Conservation (phyloP, 35 echinoderm and acorn worm species). For the Apostichopus californicus region DNA sequence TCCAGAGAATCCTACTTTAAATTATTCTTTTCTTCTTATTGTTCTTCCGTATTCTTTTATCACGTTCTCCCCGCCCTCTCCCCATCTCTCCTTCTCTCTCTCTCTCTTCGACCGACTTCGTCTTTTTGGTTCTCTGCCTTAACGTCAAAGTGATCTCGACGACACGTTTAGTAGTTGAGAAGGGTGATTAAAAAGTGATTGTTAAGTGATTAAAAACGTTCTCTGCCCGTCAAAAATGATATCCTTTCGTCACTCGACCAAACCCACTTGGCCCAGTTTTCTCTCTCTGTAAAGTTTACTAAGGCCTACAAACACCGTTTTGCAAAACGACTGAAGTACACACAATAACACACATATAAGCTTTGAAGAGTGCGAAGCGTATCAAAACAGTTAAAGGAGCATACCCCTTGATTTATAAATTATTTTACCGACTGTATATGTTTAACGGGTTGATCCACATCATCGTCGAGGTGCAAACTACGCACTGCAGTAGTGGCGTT, state of each 20-base stretch:
- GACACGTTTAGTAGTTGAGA: conserved; percentile 2
- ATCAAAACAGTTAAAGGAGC: background rate
- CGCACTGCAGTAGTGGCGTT: too few relatives aligned
- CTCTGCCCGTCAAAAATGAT: conserved; percentile 44
- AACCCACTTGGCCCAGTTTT: conserved; percentile 50
- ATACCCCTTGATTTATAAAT: background rate
- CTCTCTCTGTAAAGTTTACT: background rate
- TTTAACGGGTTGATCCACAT: too few relatives aligned
- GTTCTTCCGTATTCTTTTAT: too few relatives aligned
- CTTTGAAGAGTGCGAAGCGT: conserved; percentile 12
- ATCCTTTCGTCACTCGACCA: conserved; percentile 33
- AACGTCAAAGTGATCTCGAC: background rate
- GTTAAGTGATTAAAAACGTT: conserved; percentile 39
- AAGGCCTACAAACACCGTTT: background rate
- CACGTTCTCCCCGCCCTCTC: too few relatives aligned
- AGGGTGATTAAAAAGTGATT: conserved; percentile 24
- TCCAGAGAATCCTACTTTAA: too few relatives aligned
- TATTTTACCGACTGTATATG: too few relatives aligned
- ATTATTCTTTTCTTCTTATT: too few relatives aligned
- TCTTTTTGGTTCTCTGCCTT: too few relatives aligned
- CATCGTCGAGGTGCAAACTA: too few relatives aligned
- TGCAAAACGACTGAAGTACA: background rate
- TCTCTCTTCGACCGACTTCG: too few relatives aligned
- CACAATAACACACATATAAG: background rate
- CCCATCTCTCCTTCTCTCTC: too few relatives aligned